phyloP scores from a whole-genome alignment of 2,797 vertebrate genomes.

The Eulemur rubriventer region DNA sequence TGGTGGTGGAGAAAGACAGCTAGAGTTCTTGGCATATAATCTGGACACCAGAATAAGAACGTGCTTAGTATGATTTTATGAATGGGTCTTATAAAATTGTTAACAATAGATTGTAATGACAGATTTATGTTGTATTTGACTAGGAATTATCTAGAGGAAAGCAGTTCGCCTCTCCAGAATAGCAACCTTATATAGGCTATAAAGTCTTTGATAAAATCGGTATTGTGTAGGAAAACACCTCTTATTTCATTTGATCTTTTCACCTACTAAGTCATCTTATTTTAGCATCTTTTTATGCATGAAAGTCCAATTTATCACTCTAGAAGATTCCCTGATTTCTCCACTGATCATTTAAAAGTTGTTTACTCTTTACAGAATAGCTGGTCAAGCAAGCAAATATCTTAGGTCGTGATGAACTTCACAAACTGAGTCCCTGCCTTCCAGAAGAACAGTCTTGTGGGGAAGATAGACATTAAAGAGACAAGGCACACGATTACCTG shows the following conservation, averaged over 20 bases:
- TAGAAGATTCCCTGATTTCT: background rate
- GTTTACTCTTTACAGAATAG: background rate
- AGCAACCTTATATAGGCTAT: background rate
- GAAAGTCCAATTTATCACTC: background rate
- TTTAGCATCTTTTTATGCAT: background rate
- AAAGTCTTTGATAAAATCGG: background rate
- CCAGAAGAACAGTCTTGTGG: background rate
- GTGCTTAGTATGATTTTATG: background rate
- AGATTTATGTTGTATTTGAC: background rate
- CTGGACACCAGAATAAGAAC: background rate
- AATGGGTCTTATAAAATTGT: background rate
- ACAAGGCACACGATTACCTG: background rate
- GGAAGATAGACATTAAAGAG: background rate
- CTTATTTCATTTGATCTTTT: constrained; percentile 5
- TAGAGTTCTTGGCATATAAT: background rate
- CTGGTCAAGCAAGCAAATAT: background rate
- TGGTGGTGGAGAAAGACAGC: background rate
- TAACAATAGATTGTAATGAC: background rate
- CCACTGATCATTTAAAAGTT: background rate
- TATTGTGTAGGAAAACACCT: background rate
- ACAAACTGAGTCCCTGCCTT: background rate
- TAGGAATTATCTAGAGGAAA: constrained; percentile 37
- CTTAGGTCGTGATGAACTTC: background rate
- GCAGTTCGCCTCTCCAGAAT: background rate
- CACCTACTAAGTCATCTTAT: background rate